Conservation (phyloP, 1,140 invertebrate genomes). For the Bombus superbus region DNA sequence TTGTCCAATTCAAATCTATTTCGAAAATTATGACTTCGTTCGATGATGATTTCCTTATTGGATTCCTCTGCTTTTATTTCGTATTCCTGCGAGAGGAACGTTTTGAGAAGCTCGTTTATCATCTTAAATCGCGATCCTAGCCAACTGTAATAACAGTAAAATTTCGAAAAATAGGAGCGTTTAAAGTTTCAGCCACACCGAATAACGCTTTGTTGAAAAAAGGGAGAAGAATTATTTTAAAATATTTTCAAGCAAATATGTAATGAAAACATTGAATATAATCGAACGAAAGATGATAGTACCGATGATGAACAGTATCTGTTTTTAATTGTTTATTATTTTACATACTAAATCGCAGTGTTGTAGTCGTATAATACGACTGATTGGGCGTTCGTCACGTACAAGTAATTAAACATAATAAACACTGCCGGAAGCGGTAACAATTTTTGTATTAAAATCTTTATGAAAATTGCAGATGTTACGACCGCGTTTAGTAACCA, state of each 20-base stretch:
- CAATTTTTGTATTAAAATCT: rapidly evolving
- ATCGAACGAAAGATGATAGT: no score
- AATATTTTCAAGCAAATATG: no score
- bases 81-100: not conserved
- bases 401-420: rapidly evolving
- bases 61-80: not conserved
- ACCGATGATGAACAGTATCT: no score
- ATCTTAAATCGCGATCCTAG: conserved; percentile 31
- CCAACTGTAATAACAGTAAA: conserved; percentile 5
- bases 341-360: conserved; percentile 24
- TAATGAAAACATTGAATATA: no score
- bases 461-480: not conserved
- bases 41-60: not conserved
- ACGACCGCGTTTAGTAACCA: not conserved
- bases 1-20: not conserved
- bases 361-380: conserved; percentile 23
- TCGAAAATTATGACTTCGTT: not conserved
- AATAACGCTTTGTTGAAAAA: no score
- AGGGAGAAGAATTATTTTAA: no score
- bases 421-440: rapidly evolving
- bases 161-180: no score
- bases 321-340: not conserved
- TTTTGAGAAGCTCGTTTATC: conserved; percentile 26
- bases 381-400: not conserved
- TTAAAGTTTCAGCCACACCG: no score